These are phyloP conservation scores for Micronycteris hirsuta DNA, from an alignment of 2,113 vertebrate genomes.

Conservation along the genomic window DNA sequence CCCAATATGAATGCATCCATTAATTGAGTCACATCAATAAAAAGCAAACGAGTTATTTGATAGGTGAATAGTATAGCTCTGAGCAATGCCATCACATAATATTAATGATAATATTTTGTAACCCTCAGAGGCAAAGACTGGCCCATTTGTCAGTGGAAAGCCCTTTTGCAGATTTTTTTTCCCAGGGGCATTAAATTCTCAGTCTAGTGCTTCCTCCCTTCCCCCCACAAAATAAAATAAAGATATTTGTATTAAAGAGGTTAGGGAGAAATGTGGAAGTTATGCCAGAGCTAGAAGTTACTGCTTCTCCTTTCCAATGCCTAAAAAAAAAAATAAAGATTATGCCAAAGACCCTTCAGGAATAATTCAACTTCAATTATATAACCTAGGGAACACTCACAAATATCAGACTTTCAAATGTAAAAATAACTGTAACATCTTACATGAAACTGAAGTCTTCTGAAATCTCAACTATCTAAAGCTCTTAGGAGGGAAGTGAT, in stretches of 20 bases:
- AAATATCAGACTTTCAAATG: slow-evolving; percentile 20
- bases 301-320: neutral
- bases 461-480: neutral
- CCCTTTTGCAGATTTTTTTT: slow-evolving; percentile 9
- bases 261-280: neutral
- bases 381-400: neutral
- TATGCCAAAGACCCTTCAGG: slow-evolving; percentile 13
- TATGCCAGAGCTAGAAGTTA: neutral
- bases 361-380: neutral
- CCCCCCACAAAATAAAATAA: neutral
- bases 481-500: neutral
- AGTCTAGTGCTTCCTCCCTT: neutral
- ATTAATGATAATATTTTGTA: slow-evolving; percentile 43
- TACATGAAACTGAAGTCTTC: slow-evolving; percentile 3
- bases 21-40: neutral
- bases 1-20: neutral
- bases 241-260: neutral
- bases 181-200: neutral
- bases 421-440: neutral
- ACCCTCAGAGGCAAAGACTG: slow-evolving; percentile 7
- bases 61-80: neutral
- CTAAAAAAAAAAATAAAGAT: neutral
- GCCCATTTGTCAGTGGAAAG: slow-evolving; percentile 1
- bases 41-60: neutral
- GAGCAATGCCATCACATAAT: slow-evolving; percentile 10